Base-by-base conservation (phyloP, 2,888 invertebrate genomes). In the Temnothorax ravouxi region DNA sequence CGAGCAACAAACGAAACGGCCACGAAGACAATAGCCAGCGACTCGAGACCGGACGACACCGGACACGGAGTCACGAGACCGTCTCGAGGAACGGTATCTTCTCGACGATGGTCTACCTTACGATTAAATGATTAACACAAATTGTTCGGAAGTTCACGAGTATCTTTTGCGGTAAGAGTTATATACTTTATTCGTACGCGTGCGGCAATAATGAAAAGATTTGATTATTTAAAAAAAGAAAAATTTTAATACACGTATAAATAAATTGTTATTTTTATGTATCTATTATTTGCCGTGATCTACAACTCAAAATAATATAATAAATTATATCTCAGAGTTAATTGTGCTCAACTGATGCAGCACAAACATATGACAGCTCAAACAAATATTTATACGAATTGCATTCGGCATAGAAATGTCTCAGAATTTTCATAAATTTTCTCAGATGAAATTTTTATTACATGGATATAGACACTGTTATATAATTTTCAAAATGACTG, bases 11-110 rank as follows among this genome's bases (percentile, higher is more conserved):
- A 77, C 84, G 87, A 83, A 87, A 84, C 84, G 69, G 85, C 81
- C 61, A 85, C 54, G 77, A 87, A 92, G 89, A 93, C 91, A 92
- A 91, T 91, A 89, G 88, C 67, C 86, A 89, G 84, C 88, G 87
- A 86, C 85, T 89, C 90, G 90, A 89, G 88, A 92, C 88, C 86
- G 85, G 84, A 82, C 85, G 90, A 92, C 89, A 93, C 93, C 93
- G 92, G 93, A 93, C 92, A 93, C 91, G 92, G 88, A 89, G 84
- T 92, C 92, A 90, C 90, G 90, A 91, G 88, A 93, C 91, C 93
- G 92, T 92, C 92, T 90, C 91, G 85, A 88, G 86, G 84, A 93
- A 94, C 93, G 93, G 94, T 91, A 94, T 90, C 88, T 90, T 76
- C 89, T 76, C 86, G 81, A 84, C 84, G 88, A 91, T 87, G 86